Conservation (phyloP, 1,140 invertebrate species). For the Asobara japonica region DNA sequence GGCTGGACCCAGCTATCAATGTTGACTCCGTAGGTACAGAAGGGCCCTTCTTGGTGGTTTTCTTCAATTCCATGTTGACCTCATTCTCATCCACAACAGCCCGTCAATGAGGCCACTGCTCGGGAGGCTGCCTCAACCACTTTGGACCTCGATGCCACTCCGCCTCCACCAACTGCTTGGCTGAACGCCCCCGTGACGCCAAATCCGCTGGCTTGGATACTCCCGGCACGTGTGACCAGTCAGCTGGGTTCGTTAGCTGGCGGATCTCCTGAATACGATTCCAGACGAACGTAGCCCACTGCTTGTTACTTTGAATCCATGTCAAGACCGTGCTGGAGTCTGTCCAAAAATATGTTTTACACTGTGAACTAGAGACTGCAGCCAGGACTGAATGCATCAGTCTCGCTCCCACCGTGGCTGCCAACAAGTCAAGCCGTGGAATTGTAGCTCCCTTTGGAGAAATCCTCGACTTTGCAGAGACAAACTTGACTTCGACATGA, state of each 20-base stretch:
- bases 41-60: background rate
- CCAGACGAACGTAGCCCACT: background rate
- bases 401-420: background rate
- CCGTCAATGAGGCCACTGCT: conserved; percentile 58
- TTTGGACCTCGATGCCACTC: background rate
- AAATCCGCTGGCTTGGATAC: background rate
- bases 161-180: background rate
- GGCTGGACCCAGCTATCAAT: background rate
- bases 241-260: background rate
- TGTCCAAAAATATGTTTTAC: background rate
- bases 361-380: background rate
- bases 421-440: background rate
- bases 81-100: conserved; percentile 5
- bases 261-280: background rate
- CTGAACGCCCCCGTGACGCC: background rate
- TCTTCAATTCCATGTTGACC: conserved; percentile 55
- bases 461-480: background rate
- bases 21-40: background rate
- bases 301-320: conserved; percentile 34
- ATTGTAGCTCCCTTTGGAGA: background rate
- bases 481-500: no score
- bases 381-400: background rate
- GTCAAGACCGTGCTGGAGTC: conserved; percentile 10
- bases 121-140: background rate
- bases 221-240: conserved; percentile 32